Evolutionary conservation across 2,888 invertebrate species (phyloP).

Genomic region (Fragum whitleyi): DNA sequence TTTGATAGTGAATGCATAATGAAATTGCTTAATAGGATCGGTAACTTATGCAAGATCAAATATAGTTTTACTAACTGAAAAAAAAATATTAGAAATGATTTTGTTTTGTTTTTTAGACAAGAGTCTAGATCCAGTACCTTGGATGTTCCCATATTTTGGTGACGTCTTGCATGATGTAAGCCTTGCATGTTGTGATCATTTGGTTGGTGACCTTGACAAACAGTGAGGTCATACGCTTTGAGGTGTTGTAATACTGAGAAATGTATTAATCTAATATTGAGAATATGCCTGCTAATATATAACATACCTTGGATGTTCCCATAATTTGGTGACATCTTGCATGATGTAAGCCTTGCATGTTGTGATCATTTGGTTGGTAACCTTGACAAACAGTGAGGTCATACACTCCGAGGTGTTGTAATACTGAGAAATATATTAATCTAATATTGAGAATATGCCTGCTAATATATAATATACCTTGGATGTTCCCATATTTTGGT

Average conservation of each 20-base stretch:
- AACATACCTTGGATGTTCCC: constrained; percentile 88
- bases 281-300: too few relatives aligned
- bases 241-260: constrained; percentile 98
- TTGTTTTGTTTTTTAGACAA: too few relatives aligned
- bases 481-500: constrained; percentile 93
- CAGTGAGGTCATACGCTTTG: constrained; percentile 97
- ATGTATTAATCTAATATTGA: too few relatives aligned
- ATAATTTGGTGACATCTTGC: constrained; percentile 91
- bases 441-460: too few relatives aligned
- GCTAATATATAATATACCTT: too few relatives aligned
- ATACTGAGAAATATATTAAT: constrained; percentile 96
- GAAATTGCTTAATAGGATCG: too few relatives aligned
- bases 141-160: constrained; percentile 93
- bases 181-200: constrained; percentile 98
- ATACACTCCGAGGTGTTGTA: constrained; percentile 98
- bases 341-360: constrained; percentile 96
- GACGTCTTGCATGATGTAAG: constrained; percentile 91
- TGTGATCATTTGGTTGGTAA: constrained; percentile 99
- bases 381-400: constrained; percentile 98
- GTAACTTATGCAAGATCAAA: too few relatives aligned
- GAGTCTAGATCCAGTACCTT: too few relatives aligned
- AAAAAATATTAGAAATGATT: too few relatives aligned
- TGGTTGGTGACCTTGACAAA: constrained; percentile 99
- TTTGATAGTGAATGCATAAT: too few relatives aligned
- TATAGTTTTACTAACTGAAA: too few relatives aligned